Percentiles rank a stretch among this genome's conserved stretches.
Evolutionary conservation across 2,888 invertebrate species (phyloP).

Genomic region (Serrognathus titanus): DNA sequence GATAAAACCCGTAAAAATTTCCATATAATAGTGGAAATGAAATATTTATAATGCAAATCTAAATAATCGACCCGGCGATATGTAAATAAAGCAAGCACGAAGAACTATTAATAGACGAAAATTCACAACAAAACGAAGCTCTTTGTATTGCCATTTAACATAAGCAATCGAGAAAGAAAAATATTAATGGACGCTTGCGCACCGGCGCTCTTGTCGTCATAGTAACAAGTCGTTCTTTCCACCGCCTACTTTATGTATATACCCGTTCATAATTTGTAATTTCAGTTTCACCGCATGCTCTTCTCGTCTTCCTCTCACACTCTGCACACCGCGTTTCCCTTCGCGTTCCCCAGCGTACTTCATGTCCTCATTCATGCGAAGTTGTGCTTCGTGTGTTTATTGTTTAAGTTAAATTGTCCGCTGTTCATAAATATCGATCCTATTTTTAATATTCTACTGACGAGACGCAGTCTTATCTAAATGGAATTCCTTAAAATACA

Average conservation of each 20-base stretch:
- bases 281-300: not conserved
- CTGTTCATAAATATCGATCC: not conserved
- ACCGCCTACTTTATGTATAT: conserved; percentile 6
- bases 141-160: not conserved
- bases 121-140: not conserved
- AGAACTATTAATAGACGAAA: not conserved
- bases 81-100: not conserved
- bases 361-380: not conserved
- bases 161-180: not conserved
- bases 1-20: not conserved
- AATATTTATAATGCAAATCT: not conserved
- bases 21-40: no score
- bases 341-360: not conserved
- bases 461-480: no score
- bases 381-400: not conserved
- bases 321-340: not conserved
- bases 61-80: not conserved
- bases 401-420: conserved; percentile 1
- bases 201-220: not conserved
- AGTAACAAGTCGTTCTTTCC: conserved; percentile 2
- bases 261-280: conserved; percentile 8
- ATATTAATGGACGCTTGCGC: conserved; percentile 2
- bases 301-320: not conserved
- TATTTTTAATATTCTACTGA: not conserved
- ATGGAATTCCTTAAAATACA: no score